phyloP scores from a whole-genome alignment of 2,797 vertebrate genomes.

The Neostethus bicornis region DNA sequence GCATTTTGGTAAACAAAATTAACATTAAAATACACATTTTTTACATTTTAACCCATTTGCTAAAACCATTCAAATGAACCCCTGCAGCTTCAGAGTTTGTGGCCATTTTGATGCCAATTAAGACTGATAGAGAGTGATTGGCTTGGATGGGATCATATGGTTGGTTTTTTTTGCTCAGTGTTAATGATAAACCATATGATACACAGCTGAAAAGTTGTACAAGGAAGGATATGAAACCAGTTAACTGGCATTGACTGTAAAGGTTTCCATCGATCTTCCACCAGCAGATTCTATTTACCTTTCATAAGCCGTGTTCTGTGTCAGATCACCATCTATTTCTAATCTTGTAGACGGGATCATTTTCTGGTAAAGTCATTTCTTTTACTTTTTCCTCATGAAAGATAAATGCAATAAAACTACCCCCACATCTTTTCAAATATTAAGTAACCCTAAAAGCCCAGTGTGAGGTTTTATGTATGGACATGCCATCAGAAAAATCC shows the following conservation, averaged over 20 bases:
- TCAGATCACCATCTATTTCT: neutral
- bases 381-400: neutral
- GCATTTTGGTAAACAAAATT: neutral
- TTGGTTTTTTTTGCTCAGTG: neutral
- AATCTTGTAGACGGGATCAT: neutral
- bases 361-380: neutral
- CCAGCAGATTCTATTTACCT: slow-evolving; percentile 11
- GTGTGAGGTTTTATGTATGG: neutral
- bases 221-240: neutral
- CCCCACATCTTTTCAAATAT: slow-evolving; percentile 6
- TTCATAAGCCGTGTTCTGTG: slow-evolving; percentile 1
- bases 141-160: neutral
- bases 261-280: slow-evolving; percentile 1
- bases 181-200: slow-evolving; percentile 2
- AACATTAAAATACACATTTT: neutral
- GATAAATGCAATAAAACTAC: slow-evolving; percentile 8
- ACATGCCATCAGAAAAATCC: neutral
- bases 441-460: neutral
- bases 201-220: neutral
- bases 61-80: neutral
- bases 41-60: neutral
- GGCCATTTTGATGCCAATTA: neutral
- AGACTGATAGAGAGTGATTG: neutral
- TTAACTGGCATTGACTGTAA: slow-evolving; percentile 7
- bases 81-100: neutral